These are phyloP conservation scores for Apodemus sylvaticus DNA, from an alignment of 2,113 vertebrate genomes.

Conservation along the genomic window DNA sequence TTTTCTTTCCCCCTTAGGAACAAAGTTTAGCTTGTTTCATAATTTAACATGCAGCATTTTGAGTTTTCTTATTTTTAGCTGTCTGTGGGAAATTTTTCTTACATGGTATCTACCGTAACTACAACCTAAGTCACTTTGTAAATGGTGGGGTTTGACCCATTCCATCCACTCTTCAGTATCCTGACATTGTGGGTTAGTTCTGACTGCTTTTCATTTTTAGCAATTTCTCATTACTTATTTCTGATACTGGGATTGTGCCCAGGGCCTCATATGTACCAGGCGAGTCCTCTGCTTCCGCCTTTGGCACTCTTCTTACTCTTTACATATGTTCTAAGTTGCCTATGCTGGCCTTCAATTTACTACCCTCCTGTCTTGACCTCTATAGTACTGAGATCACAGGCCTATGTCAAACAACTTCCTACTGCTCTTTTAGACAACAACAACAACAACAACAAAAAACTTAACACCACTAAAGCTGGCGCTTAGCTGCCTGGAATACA, in stretches of 20 bases:
- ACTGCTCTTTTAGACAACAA: neutral
- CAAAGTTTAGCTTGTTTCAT: conserved; percentile 16
- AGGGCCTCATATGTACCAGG: neutral
- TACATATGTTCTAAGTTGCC: neutral
- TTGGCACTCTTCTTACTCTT: no score
- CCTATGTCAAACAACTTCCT: neutral
- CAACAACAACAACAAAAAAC: no score
- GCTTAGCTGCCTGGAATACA: neutral
- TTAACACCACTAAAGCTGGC: no score
- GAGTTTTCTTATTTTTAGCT: neutral
- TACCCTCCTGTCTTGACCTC: neutral
- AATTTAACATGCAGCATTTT: conserved; percentile 25
- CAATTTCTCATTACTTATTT: neutral
- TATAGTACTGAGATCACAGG: neutral
- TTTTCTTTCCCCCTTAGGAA: neutral
- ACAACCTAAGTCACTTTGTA: neutral
- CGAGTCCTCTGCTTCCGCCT: neutral
- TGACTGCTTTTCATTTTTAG: neutral
- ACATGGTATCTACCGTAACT: neutral
- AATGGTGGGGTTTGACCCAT: neutral
- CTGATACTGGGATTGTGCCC: neutral
- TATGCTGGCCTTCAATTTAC: neutral
- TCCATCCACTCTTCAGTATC: rapidly evolving
- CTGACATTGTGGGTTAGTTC: neutral
- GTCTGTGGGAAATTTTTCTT: neutral